These are phyloP conservation scores for Spodoptera picta DNA, from an alignment of 2,888 invertebrate species.

Conservation along the genomic window DNA sequence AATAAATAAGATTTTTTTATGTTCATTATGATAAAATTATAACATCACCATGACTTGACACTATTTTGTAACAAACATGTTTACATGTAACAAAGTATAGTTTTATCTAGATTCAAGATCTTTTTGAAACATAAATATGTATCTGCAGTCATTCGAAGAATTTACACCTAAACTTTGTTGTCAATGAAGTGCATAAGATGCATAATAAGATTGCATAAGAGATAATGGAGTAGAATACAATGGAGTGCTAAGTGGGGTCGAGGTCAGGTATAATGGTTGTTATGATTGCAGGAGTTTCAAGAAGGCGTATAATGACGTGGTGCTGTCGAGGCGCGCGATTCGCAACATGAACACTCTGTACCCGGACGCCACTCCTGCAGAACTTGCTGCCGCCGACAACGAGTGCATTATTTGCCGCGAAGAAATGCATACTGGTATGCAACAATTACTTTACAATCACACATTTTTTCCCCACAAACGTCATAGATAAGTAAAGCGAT, in stretches of 20 bases:
- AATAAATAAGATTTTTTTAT: too few relatives aligned
- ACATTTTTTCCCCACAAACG: constrained; percentile 9
- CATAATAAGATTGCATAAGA: constrained; percentile 8
- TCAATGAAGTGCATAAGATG: constrained; percentile 5
- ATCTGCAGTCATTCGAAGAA: too few relatives aligned
- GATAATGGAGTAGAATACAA: background rate
- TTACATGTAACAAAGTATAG: too few relatives aligned
- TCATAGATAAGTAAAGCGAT: constrained; percentile 28
- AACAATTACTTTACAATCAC: background rate
- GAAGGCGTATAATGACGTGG: constrained; percentile 98
- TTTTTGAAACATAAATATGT: too few relatives aligned
- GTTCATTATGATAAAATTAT: too few relatives aligned
- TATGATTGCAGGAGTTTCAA: constrained; percentile 93
- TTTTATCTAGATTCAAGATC: too few relatives aligned
- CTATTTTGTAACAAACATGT: too few relatives aligned
- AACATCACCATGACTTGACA: too few relatives aligned
- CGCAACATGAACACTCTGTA: constrained; percentile 99
- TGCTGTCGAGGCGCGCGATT: constrained; percentile 98
- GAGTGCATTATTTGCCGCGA: constrained; percentile 99
- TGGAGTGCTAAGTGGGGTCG: background rate
- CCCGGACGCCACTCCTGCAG: constrained; percentile 98
- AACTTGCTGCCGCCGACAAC: constrained; percentile 97
- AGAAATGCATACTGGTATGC: constrained; percentile 91
- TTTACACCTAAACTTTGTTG: too few relatives aligned
- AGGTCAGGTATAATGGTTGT: constrained; percentile 10